Conservation (phyloP, 2,888 invertebrate genomes). For the Oxyteleia sp. region DNA sequence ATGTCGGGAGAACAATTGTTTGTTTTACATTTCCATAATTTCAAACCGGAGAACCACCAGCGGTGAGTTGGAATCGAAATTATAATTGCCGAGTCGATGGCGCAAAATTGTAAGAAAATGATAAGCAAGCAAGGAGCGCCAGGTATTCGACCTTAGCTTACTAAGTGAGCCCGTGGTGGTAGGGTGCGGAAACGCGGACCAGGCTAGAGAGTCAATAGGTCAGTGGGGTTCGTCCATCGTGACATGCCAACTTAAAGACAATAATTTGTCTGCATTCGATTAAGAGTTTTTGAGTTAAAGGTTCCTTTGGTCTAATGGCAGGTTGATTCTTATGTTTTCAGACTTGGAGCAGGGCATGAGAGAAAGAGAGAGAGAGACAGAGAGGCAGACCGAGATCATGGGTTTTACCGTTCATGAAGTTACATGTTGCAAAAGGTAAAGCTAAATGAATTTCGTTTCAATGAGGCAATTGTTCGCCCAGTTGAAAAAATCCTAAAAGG, state of each 20-base stretch:
- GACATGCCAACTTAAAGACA: conserved; percentile 42
- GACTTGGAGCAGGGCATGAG: too few relatives aligned
- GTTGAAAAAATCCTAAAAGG: too few relatives aligned
- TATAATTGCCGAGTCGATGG: conserved; percentile 6
- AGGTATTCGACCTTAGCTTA: conserved; percentile 78
- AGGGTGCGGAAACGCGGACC: conserved; percentile 77
- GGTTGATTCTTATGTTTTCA: too few relatives aligned
- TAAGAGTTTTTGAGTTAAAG: not conserved
- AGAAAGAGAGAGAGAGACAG: too few relatives aligned
- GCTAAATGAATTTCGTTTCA: too few relatives aligned
- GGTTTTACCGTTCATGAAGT: too few relatives aligned
- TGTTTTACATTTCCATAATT: conserved; percentile 20
- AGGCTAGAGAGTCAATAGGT: conserved; percentile 84
- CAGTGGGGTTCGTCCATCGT: conserved; percentile 82
- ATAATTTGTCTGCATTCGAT: conserved; percentile 13
- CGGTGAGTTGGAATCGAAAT: too few relatives aligned
- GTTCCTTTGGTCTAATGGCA: too few relatives aligned
- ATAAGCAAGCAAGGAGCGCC: conserved; percentile 45
- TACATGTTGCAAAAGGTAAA: too few relatives aligned
- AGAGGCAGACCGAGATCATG: too few relatives aligned
- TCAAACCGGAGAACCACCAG: too few relatives aligned
- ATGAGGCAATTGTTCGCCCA: too few relatives aligned
- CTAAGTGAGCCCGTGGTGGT: conserved; percentile 77
- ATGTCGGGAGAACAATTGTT: conserved; percentile 1
- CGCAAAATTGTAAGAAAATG: conserved; percentile 48